Percentiles rank a stretch among this genome's conserved stretches.
Conservation (phyloP, 2,113 vertebrate genomes). For the Formicarius rufipectus region DNA sequence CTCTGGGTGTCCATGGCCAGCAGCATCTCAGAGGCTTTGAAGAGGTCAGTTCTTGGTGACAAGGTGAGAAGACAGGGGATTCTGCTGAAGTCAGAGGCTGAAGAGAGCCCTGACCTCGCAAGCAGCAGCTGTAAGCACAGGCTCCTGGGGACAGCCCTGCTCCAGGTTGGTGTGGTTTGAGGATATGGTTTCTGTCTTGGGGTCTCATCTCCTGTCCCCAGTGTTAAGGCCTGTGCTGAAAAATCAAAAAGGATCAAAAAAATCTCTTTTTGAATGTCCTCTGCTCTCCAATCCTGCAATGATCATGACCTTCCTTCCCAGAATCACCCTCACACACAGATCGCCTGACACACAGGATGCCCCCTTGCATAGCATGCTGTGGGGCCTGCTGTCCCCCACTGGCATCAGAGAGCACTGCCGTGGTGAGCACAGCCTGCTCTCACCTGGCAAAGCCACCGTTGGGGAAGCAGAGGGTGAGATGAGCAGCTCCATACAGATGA, state of each 20-base stretch:
- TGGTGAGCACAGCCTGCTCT: accelerated
- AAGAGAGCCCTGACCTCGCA: neutral
- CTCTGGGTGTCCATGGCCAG: neutral
- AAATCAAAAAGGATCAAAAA: neutral
- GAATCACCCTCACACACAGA: neutral
- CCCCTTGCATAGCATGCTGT: accelerated
- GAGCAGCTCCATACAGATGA: neutral
- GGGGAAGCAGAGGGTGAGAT: neutral
- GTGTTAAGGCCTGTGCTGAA: neutral
- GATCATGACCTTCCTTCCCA: neutral
- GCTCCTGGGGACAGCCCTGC: neutral
- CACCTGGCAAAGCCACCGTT: neutral
- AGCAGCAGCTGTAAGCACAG: neutral
- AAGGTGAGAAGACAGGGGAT: neutral
- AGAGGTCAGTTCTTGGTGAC: neutral
- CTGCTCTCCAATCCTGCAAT: neutral
- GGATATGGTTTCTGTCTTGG: neutral
- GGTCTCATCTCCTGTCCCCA: neutral
- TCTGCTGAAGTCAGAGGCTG: neutral
- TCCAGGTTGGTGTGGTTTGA: accelerated
- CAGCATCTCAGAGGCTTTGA: neutral
- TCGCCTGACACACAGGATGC: neutral
- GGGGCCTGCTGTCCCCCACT: accelerated
- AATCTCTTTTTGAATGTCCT: accelerated
- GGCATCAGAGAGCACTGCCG: accelerated